phyloP scores from a whole-genome alignment of 2,797 vertebrate species.

The Enteromius thamalakanensis region DNA sequence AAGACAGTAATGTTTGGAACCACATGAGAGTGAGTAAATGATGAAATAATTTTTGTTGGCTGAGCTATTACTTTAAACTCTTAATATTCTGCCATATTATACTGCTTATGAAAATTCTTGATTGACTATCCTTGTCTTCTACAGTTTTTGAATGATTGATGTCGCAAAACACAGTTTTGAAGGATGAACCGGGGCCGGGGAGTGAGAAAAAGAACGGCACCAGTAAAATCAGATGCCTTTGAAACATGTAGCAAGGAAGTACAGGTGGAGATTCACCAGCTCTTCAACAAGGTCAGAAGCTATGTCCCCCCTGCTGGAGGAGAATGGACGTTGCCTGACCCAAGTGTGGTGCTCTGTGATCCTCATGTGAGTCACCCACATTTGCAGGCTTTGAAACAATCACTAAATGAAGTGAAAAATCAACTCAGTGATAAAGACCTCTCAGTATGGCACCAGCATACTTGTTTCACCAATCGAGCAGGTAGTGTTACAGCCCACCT shows the following conservation, averaged over 20 bases:
- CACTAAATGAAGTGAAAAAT: constrained; percentile 91
- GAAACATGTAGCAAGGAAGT: constrained; percentile 73
- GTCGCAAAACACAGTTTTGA: constrained; percentile 51
- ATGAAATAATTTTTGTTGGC: background rate
- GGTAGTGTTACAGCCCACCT: constrained; percentile 86
- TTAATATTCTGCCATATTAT: background rate
- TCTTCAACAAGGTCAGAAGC: constrained; percentile 85
- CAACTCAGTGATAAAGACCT: constrained; percentile 91
- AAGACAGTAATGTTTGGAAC: background rate
- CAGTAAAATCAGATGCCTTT: constrained; percentile 56
- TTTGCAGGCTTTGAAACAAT: constrained; percentile 85
- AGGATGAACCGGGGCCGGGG: constrained; percentile 73
- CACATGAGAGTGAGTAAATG: background rate
- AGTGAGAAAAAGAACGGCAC: constrained; percentile 63
- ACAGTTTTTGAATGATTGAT: constrained; percentile 31
- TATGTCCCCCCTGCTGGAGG: constrained; percentile 78
- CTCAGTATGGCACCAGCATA: constrained; percentile 92
- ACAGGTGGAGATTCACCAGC: constrained; percentile 76
- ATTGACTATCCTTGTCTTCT: constrained; percentile 15
- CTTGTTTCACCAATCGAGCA: constrained; percentile 90
- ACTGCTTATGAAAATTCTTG: constrained; percentile 4
- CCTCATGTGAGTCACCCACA: constrained; percentile 68
- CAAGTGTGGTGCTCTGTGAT: constrained; percentile 73
- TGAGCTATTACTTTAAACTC: background rate
- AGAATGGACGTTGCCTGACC: constrained; percentile 86